These are phyloP conservation scores for Leuciscus waleckii DNA, from an alignment of 2,797 vertebrate species.

Conservation along the genomic window DNA sequence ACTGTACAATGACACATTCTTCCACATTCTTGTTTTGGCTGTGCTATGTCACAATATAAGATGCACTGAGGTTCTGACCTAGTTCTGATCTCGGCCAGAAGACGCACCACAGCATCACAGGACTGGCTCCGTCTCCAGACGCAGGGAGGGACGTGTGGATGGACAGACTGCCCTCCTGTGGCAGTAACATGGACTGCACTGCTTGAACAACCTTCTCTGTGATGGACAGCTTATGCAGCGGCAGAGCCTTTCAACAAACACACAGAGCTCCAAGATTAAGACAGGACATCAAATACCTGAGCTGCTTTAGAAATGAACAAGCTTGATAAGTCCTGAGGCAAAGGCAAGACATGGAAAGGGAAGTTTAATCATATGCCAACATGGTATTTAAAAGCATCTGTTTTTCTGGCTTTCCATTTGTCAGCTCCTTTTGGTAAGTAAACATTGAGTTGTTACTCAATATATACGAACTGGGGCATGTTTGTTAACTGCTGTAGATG, in stretches of 20 bases:
- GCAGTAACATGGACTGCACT: conserved; percentile 99
- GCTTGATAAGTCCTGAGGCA: neutral
- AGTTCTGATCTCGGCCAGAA: conserved; percentile 97
- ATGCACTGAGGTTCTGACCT: conserved; percentile 76
- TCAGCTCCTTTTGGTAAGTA: too few relatives aligned
- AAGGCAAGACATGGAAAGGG: neutral
- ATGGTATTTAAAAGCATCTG: too few relatives aligned
- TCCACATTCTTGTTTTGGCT: neutral
- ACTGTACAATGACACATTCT: neutral
- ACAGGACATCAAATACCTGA: neutral
- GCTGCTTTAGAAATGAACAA: neutral
- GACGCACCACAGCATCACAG: conserved; percentile 96
- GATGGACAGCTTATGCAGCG: conserved; percentile 98
- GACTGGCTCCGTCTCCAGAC: conserved; percentile 95
- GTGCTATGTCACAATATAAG: neutral
- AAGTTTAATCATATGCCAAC: neutral
- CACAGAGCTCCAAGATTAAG: conserved; percentile 55
- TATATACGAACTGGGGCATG: too few relatives aligned
- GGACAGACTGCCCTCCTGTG: conserved; percentile 99
- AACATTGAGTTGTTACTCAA: neutral
- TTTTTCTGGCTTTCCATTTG: neutral
- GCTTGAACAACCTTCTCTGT: conserved; percentile 99
- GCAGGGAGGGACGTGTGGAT: conserved; percentile 98
- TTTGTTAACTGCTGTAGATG: neutral
- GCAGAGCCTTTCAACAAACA: conserved; percentile 83